Evolutionary conservation across 2,888 invertebrate genomes (phyloP).

Genomic region (Leucophora obtusa): DNA sequence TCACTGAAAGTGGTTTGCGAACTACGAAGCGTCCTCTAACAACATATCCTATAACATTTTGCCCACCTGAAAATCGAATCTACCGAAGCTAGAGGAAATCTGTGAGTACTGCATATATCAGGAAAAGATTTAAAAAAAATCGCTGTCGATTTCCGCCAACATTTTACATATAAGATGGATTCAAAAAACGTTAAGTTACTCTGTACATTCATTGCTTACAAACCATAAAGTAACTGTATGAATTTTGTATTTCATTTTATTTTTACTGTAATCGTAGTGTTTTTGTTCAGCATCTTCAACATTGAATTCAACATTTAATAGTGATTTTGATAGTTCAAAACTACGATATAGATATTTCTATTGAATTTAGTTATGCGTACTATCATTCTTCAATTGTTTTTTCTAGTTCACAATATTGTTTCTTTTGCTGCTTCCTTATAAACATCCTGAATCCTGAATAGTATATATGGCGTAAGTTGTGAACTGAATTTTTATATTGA

Average conservation of each 20-base stretch:
- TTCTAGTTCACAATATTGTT: not conserved
- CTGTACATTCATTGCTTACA: conserved; percentile 12
- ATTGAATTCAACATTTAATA: not conserved
- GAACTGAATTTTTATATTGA: conserved; percentile 16
- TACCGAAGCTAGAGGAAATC: too few species aligned
- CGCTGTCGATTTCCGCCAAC: conserved; percentile 27
- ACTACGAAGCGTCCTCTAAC: too few species aligned
- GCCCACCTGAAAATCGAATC: too few species aligned
- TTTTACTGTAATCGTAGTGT: conserved; percentile 16
- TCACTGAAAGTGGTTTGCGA: too few species aligned
- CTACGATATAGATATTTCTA: not conserved
- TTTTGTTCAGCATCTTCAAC: conserved; percentile 11
- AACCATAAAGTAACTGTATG: not conserved
- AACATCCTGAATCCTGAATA: not conserved
- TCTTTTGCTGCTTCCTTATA: not conserved
- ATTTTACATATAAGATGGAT: conserved; percentile 1
- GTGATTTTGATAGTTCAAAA: not conserved
- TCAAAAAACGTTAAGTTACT: not conserved
- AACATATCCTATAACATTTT: too few species aligned
- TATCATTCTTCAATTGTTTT: conserved; percentile 22
- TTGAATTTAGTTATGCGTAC: not conserved
- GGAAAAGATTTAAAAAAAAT: conserved; percentile 1
- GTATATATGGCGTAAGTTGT: not conserved
- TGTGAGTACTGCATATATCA: not conserved
- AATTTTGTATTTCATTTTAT: not conserved